Evolutionary conservation across 2,113 vertebrate genomes (phyloP), one percentile per base, ranked within the genome.

Genomic region (Brachirus orientalis): DNA sequence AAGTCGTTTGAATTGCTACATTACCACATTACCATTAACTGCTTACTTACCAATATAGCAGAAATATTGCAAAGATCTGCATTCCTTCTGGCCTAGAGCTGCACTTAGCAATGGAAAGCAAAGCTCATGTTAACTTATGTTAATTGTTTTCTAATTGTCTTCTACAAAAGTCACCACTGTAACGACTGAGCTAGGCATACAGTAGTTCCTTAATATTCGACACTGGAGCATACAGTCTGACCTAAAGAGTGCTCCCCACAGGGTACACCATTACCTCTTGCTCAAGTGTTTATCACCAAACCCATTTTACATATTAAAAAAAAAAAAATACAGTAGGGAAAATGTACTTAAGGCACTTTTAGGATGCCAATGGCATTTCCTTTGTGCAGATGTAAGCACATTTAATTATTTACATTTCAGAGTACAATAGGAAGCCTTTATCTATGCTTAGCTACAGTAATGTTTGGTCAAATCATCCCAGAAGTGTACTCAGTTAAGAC

Each of bases 401-500:
- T 51, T 14, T n/a, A 47, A 7, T 1, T 52, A 54, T 69, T 83
- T 63, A 55, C 14, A 17, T 64, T 6, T 36, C 3, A 63, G 19
- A 0, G 36, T 8, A 51, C 1, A 41, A 17, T 5, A 41, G 17
- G 12, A 18, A 0, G 4, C 20, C 36, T 51, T 1, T 9, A 38
- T 60, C 22, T 71, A n/a, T 62, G 70, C 66, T 28, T 55, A 10
- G 65, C 10, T 53, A 38, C 66, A 48, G 57, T 63, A 55, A 80
- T 59, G 50, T 40, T 61, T 64, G 46, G 38, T 82, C 63, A 68
- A 68, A 70, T 17, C 11, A 38, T 6, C 43, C 50, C n/a, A 7
- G 17, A 7, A 78, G 48, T 47, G 50, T 20, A 35, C 16, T 52
- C 61, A 45, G 67, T 22, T 69, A 70, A 68, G 69, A 64, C 46